Evolutionary conservation across 2,113 vertebrate genomes (phyloP).

Genomic region (Thamnophis sirtalis): DNA sequence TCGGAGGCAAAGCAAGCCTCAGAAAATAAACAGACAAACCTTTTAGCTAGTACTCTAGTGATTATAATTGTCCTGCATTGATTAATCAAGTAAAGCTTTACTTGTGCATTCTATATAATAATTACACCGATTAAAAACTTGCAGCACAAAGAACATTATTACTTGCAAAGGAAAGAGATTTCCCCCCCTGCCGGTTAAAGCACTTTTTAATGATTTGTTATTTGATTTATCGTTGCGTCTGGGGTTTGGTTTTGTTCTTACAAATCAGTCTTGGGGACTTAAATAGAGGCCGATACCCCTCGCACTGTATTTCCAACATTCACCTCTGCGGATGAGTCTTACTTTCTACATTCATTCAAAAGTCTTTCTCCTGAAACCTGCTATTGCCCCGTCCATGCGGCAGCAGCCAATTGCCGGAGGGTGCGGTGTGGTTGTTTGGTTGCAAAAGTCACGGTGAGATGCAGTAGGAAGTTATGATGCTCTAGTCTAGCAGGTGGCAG

Average conservation of each 20-base stretch:
- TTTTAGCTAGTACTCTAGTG: not conserved
- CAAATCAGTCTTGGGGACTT: not conserved
- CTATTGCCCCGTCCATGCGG: not conserved
- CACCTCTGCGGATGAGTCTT: not conserved
- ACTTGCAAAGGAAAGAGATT: not conserved
- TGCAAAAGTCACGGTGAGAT: not conserved
- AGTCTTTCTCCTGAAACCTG: not conserved
- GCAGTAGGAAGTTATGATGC: not conserved
- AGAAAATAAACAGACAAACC: not conserved
- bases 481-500: constrained; percentile 19
- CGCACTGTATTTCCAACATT: not conserved
- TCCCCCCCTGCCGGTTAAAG: not conserved
- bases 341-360: not conserved
- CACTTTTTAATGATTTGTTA: not conserved
- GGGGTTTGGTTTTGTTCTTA: not conserved
- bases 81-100: constrained; percentile 12
- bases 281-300: not conserved
- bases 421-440: not conserved
- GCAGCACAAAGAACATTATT: constrained; percentile 1
- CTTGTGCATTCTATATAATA: not conserved
- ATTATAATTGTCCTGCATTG: not conserved
- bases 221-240: not conserved
- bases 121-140: constrained; percentile 1
- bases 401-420: not conserved
- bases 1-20: not conserved